Conservation (phyloP, 1,140 invertebrate genomes). For the Psix sp. region DNA sequence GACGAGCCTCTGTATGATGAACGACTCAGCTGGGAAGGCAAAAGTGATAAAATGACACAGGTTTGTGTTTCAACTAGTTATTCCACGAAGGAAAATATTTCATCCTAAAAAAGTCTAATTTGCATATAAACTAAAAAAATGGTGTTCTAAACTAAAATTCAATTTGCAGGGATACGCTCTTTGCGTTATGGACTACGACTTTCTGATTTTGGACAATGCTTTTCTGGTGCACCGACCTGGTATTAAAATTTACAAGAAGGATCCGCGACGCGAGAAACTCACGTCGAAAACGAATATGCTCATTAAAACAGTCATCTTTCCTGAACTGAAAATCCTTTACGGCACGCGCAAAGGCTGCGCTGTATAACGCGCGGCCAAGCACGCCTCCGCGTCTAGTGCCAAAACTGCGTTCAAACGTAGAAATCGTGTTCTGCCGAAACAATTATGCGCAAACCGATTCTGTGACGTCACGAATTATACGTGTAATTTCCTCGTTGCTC, state of each 20-base stretch:
- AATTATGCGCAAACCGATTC: too few relatives aligned
- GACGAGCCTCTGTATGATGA: constrained; percentile 92
- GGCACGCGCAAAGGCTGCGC: constrained; percentile 87
- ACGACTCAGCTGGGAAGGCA: constrained; percentile 91
- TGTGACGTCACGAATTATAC: too few relatives aligned
- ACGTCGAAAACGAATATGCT: constrained; percentile 87
- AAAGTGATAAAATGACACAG: constrained; percentile 96
- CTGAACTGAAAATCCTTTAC: constrained; percentile 89
- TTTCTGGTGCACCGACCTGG: constrained; percentile 92
- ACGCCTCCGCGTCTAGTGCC: constrained; percentile 35
- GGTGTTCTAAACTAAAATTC: background rate
- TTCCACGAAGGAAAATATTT: background rate
- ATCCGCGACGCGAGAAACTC: constrained; percentile 84
- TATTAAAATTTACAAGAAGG: constrained; percentile 88
- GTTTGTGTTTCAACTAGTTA: constrained; percentile 68
- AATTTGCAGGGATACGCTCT: constrained; percentile 86
- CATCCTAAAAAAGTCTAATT: too few relatives aligned
- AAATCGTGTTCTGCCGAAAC: too few relatives aligned
- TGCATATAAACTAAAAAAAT: too few relatives aligned
- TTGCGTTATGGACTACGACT: constrained; percentile 92
- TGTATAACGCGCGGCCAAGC: constrained; percentile 78
- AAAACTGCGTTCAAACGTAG: too few relatives aligned
- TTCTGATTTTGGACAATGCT: constrained; percentile 92
- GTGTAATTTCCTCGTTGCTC: constrained; percentile 30
- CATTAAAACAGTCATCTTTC: constrained; percentile 88